phyloP scores from a whole-genome alignment of 2,888 invertebrate species.

The Mythimna loreyi region DNA sequence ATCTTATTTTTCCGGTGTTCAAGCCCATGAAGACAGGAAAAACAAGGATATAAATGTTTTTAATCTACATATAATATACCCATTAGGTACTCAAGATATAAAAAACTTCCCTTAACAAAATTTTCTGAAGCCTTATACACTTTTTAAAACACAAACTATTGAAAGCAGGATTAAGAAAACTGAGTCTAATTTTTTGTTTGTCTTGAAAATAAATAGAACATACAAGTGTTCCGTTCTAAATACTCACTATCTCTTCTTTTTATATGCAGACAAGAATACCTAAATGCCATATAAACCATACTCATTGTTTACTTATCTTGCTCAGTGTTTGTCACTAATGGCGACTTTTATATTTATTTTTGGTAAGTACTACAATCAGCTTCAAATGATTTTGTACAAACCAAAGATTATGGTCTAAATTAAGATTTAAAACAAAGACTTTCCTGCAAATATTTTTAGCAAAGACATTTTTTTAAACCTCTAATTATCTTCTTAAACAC shows the following conservation, averaged over 20 bases:
- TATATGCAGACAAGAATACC: conserved; percentile 36
- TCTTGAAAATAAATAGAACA: conserved; percentile 5
- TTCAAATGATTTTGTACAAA: conserved; percentile 12
- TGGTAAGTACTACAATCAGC: conserved; percentile 21
- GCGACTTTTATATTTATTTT: conserved; percentile 30
- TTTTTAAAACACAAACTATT: no score
- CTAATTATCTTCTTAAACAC: conserved; percentile 59
- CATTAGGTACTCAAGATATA: no score
- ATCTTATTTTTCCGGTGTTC: no score
- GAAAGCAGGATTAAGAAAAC: no score
- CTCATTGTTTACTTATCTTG: conserved; percentile 54
- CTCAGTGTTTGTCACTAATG: conserved; percentile 61
- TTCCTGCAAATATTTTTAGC: not conserved
- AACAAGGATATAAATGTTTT: no score
- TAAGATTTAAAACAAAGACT: no score
- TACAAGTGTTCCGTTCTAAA: conserved; percentile 32
- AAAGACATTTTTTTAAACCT: conserved; percentile 24
- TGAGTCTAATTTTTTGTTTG: not conserved
- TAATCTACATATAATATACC: no score
- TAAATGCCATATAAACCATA: conserved; percentile 36
- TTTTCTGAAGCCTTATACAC: no score
- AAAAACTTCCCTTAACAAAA: no score
- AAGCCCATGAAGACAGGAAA: no score
- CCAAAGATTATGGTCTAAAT: conserved; percentile 1
- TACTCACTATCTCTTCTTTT: conserved; percentile 34